These are phyloP conservation scores for Phycodurus eques DNA, from an alignment of 2,113 vertebrate genomes.

Conservation along the genomic window DNA sequence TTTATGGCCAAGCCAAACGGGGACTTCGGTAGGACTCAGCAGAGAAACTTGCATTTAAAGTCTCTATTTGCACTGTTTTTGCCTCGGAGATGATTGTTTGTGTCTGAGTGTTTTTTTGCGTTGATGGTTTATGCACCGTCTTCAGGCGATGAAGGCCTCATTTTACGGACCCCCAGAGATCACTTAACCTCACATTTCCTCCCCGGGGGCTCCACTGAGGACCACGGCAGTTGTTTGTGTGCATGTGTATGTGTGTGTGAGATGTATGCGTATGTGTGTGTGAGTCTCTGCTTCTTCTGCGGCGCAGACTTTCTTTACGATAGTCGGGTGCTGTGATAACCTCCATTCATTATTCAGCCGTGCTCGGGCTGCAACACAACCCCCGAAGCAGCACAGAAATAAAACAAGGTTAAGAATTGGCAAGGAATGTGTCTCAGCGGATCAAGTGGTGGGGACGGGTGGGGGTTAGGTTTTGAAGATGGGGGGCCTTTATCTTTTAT, in stretches of 20 bases:
- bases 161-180: conserved; percentile 48
- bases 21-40: neutral
- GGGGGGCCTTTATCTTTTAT: conserved; percentile 70
- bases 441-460: conserved; percentile 53
- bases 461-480: conserved; percentile 21
- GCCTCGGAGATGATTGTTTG: conserved; percentile 31
- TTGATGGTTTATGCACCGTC: conserved; percentile 39
- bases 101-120: conserved; percentile 34
- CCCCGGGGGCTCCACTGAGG: conserved; percentile 39
- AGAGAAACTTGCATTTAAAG: conserved; percentile 10
- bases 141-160: conserved; percentile 40
- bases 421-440: conserved; percentile 63
- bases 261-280: conserved; percentile 3
- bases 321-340: conserved; percentile 47
- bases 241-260: conserved; percentile 14
- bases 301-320: conserved; percentile 39
- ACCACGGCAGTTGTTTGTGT: conserved; percentile 32
- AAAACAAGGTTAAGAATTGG: conserved; percentile 70
- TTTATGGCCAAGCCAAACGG: neutral
- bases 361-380: conserved; percentile 40
- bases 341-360: conserved; percentile 66
- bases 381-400: conserved; percentile 52
- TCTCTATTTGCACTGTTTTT: conserved; percentile 39
- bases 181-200: conserved; percentile 65
- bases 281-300: conserved; percentile 21